Evolutionary conservation across 2,797 vertebrate species (phyloP), one percentile per base, ranked within the genome.

Genomic region (Protonibea diacanthus): DNA sequence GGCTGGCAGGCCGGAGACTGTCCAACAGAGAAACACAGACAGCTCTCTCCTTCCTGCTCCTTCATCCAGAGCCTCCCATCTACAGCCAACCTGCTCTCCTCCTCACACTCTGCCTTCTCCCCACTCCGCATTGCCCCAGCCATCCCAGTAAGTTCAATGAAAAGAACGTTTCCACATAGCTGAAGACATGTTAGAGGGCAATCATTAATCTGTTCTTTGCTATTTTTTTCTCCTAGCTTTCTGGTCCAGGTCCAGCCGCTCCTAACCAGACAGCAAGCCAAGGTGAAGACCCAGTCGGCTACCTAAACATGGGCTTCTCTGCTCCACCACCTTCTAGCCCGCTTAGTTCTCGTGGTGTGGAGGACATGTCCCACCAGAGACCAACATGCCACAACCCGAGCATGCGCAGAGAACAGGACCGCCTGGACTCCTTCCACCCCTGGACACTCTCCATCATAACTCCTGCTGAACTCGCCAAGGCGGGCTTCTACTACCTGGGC

Each of bases 1-100:
- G 98, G 95, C 86, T 99, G 98, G 98, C 97, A 97, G 79, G 90
- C 91, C 0, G 97, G 98, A 17, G 98, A 99, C 91, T 98, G 94
- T 78, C 96, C 98, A 0, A 88, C 96, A 38, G 97, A 98, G 65
- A 98, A 96, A 74, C 98, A 99, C 70, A 95, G 96, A 73, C 96
- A 96, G 85, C 89, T 97, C 2, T 97, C 96, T 82, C 96, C 98
- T 2, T 95, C 94, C 82, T 99, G 98, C 89, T 95, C 92, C 66
- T 99, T 99, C 91, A 95, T 98, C 88, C 97, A 97, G 86, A 97
- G 93, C 77, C 86, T 96, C 70, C 92, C 96, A 1, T 94, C 96
- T 4, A 92, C 95, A 10, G 92, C 93, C 77, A 95, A 95, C 83
- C 92, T 96, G 3, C 94, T 96, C 56, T 95, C 96, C 11, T 97